A percentile compares a stretch with the other conserved stretches of the same genome.
phyloP scores from a whole-genome alignment of 2,113 vertebrate genomes.

The Neoarius graeffei region DNA sequence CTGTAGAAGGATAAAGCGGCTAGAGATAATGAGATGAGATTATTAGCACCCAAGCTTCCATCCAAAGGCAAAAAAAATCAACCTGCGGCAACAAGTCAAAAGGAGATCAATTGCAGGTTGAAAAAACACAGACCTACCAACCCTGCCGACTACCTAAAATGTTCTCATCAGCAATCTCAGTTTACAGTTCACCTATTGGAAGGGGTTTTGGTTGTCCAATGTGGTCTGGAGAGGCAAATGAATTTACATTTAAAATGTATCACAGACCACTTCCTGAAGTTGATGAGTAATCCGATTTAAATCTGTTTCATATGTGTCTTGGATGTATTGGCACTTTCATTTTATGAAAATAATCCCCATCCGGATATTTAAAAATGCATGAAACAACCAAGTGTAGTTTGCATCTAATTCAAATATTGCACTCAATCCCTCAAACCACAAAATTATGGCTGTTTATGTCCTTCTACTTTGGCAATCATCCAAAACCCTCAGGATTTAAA shows the following conservation, averaged over 20 bases:
- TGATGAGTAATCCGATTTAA: background rate
- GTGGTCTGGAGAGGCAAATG: background rate
- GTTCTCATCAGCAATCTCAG: background rate
- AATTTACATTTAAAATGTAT: background rate
- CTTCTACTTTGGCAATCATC: background rate
- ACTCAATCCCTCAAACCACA: background rate
- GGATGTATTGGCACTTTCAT: background rate
- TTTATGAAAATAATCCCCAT: background rate
- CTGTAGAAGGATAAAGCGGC: too few relatives aligned
- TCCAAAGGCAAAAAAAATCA: background rate
- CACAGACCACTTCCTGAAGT: background rate
- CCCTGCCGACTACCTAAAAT: background rate
- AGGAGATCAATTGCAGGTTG: background rate
- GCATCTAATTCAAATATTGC: background rate
- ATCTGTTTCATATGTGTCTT: background rate
- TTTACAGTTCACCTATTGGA: background rate
- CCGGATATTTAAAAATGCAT: background rate
- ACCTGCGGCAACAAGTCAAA: background rate
- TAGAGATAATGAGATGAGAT: too few relatives aligned
- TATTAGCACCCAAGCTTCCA: background rate
- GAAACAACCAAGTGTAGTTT: background rate
- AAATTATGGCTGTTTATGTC: background rate
- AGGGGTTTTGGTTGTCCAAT: background rate
- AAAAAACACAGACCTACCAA: background rate
- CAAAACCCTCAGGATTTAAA: conserved; percentile 7